Conservation (phyloP, 1,140 invertebrate genomes). For the Mycetomoellerius zeteki region DNA sequence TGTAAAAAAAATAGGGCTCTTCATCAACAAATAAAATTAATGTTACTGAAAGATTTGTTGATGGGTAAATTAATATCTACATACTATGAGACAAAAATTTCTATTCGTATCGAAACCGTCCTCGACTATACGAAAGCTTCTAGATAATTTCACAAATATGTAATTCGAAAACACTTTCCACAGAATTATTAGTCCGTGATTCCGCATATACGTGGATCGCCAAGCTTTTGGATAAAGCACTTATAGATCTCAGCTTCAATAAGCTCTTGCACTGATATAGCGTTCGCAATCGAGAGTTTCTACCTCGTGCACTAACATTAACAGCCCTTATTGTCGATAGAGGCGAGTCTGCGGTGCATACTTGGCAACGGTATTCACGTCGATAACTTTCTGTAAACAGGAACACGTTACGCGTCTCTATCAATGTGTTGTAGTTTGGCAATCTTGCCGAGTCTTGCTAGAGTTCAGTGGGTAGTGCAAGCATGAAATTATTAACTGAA, state of each 20-base stretch:
- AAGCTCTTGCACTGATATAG: constrained; percentile 31
- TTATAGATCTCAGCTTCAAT: constrained; percentile 29
- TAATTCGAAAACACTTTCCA: constrained; percentile 9
- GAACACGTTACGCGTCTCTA: constrained; percentile 70
- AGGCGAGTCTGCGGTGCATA: constrained; percentile 51
- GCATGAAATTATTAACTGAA: constrained; percentile 58
- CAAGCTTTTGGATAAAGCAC: constrained; percentile 37
- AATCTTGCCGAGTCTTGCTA: constrained; percentile 49
- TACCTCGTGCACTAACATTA: constrained; percentile 49
- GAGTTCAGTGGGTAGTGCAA: constrained; percentile 48
- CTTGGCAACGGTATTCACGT: constrained; percentile 68
- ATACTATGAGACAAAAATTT: neutral
- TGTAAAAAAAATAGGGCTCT: neutral
- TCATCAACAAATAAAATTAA: neutral
- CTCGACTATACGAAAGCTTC: neutral
- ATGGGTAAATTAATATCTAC: neutral
- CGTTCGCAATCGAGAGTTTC: constrained; percentile 28
- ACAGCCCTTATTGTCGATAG: constrained; percentile 44
- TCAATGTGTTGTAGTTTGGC: constrained; percentile 69
- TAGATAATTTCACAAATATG: neutral
- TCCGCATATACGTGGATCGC: neutral
- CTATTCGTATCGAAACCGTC: neutral
- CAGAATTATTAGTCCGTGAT: constrained; percentile 40
- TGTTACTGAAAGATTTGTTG: neutral
- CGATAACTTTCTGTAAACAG: constrained; percentile 74